Conservation (phyloP, 1,140 invertebrate species). For the Sycophila sp. region DNA sequence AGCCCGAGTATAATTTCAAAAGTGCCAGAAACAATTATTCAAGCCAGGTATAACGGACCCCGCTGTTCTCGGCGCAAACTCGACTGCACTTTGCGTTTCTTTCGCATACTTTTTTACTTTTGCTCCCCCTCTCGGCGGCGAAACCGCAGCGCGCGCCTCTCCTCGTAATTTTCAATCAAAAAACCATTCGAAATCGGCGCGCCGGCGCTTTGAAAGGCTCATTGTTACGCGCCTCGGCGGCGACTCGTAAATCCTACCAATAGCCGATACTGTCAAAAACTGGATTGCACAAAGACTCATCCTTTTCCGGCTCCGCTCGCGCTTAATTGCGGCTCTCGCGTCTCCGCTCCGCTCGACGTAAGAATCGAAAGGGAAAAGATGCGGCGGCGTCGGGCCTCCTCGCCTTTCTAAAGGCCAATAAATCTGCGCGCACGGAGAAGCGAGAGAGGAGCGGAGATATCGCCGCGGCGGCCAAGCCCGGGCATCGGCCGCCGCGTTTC, state of each 20-base stretch:
- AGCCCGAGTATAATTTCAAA: too few relatives aligned
- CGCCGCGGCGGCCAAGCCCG: not conserved
- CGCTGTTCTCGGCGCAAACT: too few relatives aligned
- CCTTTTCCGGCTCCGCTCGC: constrained; percentile 23
- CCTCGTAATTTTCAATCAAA: too few relatives aligned
- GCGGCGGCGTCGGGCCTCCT: not conserved
- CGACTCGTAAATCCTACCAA: too few relatives aligned
- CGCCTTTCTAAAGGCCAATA: constrained; percentile 21
- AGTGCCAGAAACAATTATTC: too few relatives aligned
- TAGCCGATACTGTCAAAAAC: too few relatives aligned
- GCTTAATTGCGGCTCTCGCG: constrained; percentile 39
- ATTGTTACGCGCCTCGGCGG: too few relatives aligned
- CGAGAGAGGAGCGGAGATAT: not conserved
- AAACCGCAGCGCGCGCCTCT: too few relatives aligned
- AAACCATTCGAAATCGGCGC: not conserved
- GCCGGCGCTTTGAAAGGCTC: too few relatives aligned
- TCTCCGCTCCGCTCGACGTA: not conserved
- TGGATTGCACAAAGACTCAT: constrained; percentile 4
- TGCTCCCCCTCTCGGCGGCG: too few relatives aligned
- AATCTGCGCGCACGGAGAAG: not conserved
- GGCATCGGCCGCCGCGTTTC: constrained; percentile 20
- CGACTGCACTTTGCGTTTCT: not conserved
- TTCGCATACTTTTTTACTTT: not conserved
- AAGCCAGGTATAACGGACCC: too few relatives aligned
- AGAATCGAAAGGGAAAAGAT: constrained; percentile 35